A percentile compares a stretch with the other conserved stretches of the same genome.
phyloP scores from a whole-genome alignment of 2,113 vertebrate species.

The Phasianus colchicus region DNA sequence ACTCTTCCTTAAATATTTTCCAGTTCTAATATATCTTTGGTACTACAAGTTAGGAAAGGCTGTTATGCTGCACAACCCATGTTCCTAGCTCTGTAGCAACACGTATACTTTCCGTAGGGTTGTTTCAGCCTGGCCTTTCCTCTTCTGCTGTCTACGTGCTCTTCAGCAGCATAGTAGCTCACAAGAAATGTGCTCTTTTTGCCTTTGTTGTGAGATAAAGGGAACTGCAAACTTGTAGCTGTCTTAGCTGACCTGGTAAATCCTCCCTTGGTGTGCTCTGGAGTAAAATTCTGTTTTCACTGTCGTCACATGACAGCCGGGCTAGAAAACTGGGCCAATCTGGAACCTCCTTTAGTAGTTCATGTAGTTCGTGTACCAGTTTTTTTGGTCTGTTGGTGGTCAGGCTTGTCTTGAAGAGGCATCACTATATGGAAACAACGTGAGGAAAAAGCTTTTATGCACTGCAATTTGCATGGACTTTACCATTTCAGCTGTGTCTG shows the following conservation, averaged over 20 bases:
- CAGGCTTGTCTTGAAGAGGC: neutral
- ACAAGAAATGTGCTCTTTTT: neutral
- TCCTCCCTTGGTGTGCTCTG: neutral
- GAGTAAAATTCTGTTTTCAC: neutral
- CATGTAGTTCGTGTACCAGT: neutral
- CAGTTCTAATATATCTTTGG: neutral
- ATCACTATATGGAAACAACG: neutral
- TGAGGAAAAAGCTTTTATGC: neutral
- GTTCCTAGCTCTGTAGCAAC: neutral
- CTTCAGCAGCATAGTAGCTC: neutral
- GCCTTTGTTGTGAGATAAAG: neutral
- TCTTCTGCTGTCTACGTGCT: neutral
- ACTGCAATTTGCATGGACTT: neutral
- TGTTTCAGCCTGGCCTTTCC: neutral
- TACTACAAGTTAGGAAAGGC: neutral
- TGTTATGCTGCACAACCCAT: neutral
- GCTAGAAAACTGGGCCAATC: neutral
- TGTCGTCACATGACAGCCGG: neutral
- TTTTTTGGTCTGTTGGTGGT: neutral
- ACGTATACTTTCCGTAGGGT: neutral
- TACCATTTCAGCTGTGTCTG: neutral
- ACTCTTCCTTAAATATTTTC: neutral
- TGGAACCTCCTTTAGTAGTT: neutral
- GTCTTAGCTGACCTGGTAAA: neutral
- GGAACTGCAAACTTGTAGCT: accelerated